Base-by-base conservation (phyloP, 2,113 vertebrate species). In the Machaerirhynchus nigripectus region DNA sequence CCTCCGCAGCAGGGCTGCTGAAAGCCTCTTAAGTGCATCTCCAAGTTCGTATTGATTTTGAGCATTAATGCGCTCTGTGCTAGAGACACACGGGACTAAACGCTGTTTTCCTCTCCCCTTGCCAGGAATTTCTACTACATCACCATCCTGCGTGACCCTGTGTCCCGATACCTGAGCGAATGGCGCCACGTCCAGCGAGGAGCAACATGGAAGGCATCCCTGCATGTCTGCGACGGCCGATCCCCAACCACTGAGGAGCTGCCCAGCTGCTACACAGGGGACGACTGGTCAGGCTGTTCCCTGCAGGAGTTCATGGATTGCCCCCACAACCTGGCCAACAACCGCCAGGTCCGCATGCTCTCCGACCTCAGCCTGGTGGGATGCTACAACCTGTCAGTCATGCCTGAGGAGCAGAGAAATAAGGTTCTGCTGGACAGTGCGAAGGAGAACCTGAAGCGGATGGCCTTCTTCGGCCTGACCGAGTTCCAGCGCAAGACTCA, bases 401-500 rank as follows among this genome's bases (percentile, higher is more conserved):
- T 99, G 99, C 98, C 97, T 0, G 99, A 99, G 94, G 98, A 98
- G 52, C 98, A 99, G 80, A 98, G 99, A 22, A 99, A 99, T 96
- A 98, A 98, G 10, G 96, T 99, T 59, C 98, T 99, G 35, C 97
- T 99, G 40, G 99, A 99, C 96, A 99, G 99, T 13, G 99, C 99
- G 79, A 99, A 99, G 90, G 98, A 99, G 49, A 99, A 99, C 97
- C 97, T 99, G 84, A 98, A 99, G 33, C 97, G 98, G 31, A 99
- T 99, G 99, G 99, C 99, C 13, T 99, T 99, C 97, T 99, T 99
- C 4, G 99, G 99, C 73, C 98, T 99, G 68, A 99, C 99, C 0
- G 99, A 99, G 77, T 99, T 99, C 96, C 99, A 99, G 94, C 98
- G 99, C 37, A 99, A 99, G 96, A 99, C 99, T 83, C 99, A 99